Percentiles rank a stretch among this genome's conserved stretches.
Conservation (phyloP, 2,113 vertebrate genomes). For the Ploceus nigricollis region DNA sequence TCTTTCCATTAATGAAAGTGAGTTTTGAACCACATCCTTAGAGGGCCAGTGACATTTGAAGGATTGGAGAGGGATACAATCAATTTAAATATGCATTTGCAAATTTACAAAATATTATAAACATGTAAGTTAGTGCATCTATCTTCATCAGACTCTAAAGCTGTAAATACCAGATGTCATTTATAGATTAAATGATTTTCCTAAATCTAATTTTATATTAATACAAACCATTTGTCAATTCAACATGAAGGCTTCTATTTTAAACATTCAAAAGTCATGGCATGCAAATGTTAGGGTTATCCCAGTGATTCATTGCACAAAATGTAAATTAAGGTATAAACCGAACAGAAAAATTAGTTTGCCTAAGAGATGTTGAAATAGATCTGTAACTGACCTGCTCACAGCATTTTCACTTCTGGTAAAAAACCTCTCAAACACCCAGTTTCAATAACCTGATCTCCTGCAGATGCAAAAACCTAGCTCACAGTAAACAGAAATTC, state of each 20-base stretch:
- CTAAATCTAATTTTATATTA: slow-evolving; percentile 56
- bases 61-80: slow-evolving; percentile 30
- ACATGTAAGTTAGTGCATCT: slow-evolving; percentile 27
- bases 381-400: neutral
- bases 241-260: slow-evolving; percentile 29
- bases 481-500: neutral
- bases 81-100: slow-evolving; percentile 55
- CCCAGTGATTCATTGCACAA: slow-evolving; percentile 23
- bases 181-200: slow-evolving; percentile 56
- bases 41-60: slow-evolving; percentile 31
- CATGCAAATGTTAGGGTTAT: slow-evolving; percentile 53
- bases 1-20: neutral
- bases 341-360: slow-evolving; percentile 17
- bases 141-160: slow-evolving; percentile 52
- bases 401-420: neutral
- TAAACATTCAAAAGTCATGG: slow-evolving; percentile 33
- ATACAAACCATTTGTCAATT: slow-evolving; percentile 54
- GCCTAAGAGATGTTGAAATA: neutral
- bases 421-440: neutral
- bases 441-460: neutral
- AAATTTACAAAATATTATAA: slow-evolving; percentile 65
- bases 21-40: neutral
- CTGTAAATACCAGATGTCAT: slow-evolving; percentile 58
- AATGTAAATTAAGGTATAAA: slow-evolving; percentile 42
- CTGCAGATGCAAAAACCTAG: neutral